A percentile compares a stretch with the other conserved stretches of the same genome.
phyloP scores from a whole-genome alignment of 2,113 vertebrate genomes.

The Jacana jacana region DNA sequence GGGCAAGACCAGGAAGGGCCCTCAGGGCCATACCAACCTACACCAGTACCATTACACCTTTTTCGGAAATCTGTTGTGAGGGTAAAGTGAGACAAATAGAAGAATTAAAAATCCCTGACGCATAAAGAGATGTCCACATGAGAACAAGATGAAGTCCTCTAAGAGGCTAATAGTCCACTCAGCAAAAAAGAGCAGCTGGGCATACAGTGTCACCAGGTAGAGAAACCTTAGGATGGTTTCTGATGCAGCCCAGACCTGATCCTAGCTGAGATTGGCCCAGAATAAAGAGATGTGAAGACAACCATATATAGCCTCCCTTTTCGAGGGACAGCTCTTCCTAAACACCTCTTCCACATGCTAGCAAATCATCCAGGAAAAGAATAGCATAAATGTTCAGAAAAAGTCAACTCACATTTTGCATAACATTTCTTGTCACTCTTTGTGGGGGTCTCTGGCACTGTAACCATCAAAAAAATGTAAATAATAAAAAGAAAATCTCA shows the following conservation, averaged over 20 bases:
- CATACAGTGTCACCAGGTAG: neutral
- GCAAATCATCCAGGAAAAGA: neutral
- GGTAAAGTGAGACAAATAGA: neutral
- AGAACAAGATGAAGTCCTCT: neutral
- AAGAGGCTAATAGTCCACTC: neutral
- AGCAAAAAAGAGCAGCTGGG: neutral
- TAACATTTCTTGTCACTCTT: neutral
- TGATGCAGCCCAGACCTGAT: neutral
- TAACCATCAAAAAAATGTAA: neutral
- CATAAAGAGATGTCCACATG: neutral
- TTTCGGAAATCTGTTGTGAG: neutral
- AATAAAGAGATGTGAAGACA: neutral
- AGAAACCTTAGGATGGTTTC: neutral
- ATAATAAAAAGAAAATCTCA: neutral
- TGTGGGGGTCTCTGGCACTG: neutral
- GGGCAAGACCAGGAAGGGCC: neutral
- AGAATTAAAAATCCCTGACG: neutral
- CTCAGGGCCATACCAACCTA: neutral
- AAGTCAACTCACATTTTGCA: neutral
- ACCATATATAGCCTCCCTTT: neutral
- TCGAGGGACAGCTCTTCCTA: neutral
- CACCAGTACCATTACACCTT: neutral
- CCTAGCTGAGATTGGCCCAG: neutral
- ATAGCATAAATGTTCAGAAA: neutral
- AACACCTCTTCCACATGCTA: neutral